Percentiles rank a stretch among this genome's conserved stretches.
These are phyloP conservation scores for Origma solitaria DNA, from an alignment of 2,113 vertebrate genomes.

Conservation along the genomic window DNA sequence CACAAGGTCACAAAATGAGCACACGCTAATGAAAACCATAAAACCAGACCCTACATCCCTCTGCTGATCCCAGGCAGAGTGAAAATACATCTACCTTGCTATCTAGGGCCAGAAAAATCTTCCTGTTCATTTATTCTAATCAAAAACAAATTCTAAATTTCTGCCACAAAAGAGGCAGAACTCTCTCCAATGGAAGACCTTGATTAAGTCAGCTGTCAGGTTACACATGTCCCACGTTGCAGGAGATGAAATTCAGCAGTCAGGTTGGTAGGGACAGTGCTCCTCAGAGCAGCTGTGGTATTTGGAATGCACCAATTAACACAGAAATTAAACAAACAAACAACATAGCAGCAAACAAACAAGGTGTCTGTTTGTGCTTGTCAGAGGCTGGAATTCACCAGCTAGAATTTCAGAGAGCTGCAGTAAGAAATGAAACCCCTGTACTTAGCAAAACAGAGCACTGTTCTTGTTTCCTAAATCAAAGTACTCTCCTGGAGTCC, in stretches of 20 bases:
- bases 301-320: slow-evolving; percentile 23
- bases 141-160: not conserved
- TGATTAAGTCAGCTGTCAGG: not conserved
- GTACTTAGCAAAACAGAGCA: not conserved
- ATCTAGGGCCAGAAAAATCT: not conserved
- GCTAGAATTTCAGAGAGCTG: not conserved
- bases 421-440: not conserved
- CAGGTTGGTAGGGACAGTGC: not conserved
- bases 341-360: not conserved
- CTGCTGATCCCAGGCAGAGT: not conserved
- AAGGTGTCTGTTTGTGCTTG: not conserved
- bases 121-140: not conserved
- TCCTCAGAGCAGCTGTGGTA: not conserved
- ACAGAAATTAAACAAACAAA: slow-evolving; percentile 42
- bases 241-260: not conserved
- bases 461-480: not conserved
- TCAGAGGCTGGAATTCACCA: not conserved
- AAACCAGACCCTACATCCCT: not conserved
- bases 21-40: not conserved
- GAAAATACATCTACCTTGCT: not conserved
- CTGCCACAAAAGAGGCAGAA: not conserved
- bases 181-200: not conserved
- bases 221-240: not conserved
- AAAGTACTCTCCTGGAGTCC: not conserved
- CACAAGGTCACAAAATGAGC: not conserved